A percentile compares a stretch with the other conserved stretches of the same genome.
Conservation (phyloP, 2,888 invertebrate genomes). For the Poecilus cupreus region DNA sequence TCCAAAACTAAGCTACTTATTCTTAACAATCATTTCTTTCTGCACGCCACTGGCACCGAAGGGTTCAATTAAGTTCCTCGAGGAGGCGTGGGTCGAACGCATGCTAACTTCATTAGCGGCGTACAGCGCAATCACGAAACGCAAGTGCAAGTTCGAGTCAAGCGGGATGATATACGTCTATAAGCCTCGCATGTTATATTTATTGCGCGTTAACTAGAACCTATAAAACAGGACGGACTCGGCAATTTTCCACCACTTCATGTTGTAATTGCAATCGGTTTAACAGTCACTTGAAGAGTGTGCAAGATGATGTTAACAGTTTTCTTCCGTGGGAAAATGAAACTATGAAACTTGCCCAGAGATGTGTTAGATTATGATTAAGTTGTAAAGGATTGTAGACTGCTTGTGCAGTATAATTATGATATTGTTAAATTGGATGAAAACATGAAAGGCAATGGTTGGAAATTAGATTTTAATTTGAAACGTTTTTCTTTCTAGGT, state of each 20-base stretch:
- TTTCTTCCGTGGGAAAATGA: slow-evolving; percentile 23
- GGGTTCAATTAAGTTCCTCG: slow-evolving; percentile 2
- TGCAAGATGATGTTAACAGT: neutral
- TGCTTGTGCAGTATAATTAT: neutral
- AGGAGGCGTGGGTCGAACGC: slow-evolving; percentile 17
- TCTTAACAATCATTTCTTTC: neutral
- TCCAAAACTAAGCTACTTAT: too few species aligned
- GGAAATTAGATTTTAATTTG: neutral
- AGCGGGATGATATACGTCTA: neutral
- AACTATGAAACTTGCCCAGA: neutral
- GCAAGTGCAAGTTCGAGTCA: neutral
- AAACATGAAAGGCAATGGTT: neutral
- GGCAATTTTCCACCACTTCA: slow-evolving; percentile 23
- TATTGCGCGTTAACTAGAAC: slow-evolving; percentile 36
- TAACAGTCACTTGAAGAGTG: neutral
- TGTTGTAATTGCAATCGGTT: slow-evolving; percentile 9
- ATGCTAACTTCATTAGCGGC: slow-evolving; percentile 44
- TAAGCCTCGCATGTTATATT: slow-evolving; percentile 8
- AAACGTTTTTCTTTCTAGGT: too few species aligned
- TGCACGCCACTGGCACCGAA: slow-evolving; percentile 19
- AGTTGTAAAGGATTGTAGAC: neutral
- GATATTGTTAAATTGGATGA: neutral
- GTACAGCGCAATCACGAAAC: slow-evolving; percentile 11
- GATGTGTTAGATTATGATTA: slow-evolving; percentile 7
- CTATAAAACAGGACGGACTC: neutral